A percentile compares a stretch with the other conserved stretches of the same genome.
Conservation (phyloP, 2,797 vertebrate genomes). For the Rhodeus uyekii region DNA sequence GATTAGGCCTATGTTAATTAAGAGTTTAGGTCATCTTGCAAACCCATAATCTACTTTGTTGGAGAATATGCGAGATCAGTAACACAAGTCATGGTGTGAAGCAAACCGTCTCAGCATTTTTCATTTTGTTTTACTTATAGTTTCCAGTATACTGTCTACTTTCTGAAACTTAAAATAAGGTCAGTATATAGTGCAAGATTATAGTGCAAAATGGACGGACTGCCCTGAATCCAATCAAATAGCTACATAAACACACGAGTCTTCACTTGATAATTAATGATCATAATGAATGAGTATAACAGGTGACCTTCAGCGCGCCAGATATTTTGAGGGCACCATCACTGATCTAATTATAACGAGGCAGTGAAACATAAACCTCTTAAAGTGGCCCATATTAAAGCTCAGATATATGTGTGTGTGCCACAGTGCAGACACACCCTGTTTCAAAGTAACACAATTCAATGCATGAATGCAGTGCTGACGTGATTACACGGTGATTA, state of each 20-base stretch:
- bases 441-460: neutral
- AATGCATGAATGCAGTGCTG: neutral
- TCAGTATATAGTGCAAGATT: neutral
- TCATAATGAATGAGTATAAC: slow-evolving; percentile 21
- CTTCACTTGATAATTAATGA: neutral
- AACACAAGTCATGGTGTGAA: neutral
- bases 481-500: neutral
- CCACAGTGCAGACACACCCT: slow-evolving; percentile 9
- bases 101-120: neutral
- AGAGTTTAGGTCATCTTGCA: neutral
- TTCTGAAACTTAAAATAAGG: neutral
- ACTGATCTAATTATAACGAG: slow-evolving; percentile 4
- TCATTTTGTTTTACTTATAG: too few relatives aligned
- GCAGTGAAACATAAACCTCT: slow-evolving; percentile 19
- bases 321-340: slow-evolving; percentile 3
- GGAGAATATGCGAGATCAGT: neutral
- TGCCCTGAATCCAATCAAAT: neutral
- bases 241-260: neutral
- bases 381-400: neutral
- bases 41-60: neutral
- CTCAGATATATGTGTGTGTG: neutral
- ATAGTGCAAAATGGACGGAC: neutral
- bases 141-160: neutral
- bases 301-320: neutral
- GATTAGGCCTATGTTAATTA: neutral